Conservation (phyloP, 2,888 invertebrate genomes). For the Ganaspis brasiliensis region DNA sequence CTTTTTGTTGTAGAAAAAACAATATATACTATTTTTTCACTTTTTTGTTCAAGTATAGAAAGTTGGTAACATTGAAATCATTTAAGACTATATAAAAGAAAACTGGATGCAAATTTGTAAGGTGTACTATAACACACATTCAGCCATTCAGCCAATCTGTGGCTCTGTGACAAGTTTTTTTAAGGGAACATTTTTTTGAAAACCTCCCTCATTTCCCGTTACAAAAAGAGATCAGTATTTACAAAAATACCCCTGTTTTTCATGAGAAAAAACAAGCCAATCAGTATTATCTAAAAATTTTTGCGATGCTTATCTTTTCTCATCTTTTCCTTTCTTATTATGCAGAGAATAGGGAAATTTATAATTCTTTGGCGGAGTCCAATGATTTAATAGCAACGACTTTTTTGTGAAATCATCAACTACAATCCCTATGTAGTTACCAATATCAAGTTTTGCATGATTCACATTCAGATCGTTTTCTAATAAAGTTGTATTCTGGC, state of each 20-base stretch:
- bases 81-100: no score
- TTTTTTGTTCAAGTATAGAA: no score
- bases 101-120: no score
- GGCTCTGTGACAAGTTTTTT: constrained; percentile 40
- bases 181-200: constrained; percentile 21
- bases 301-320: constrained; percentile 29
- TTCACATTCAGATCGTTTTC: no score
- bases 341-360: constrained; percentile 25
- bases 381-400: constrained; percentile 1
- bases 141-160: no score
- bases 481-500: no score
- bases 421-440: background rate
- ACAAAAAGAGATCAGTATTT: constrained; percentile 38
- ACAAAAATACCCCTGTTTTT: constrained; percentile 33
- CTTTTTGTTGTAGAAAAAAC: no score
- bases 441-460: no score
- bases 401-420: constrained; percentile 4
- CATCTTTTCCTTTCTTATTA: background rate
- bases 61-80: no score
- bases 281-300: background rate
- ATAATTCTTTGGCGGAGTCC: constrained; percentile 35
- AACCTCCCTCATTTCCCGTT: background rate
- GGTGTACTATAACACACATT: no score
- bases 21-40: no score
- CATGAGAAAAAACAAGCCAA: constrained; percentile 34